These are phyloP conservation scores for Nemoura dubitans DNA, from an alignment of 2,888 invertebrate genomes.

Conservation along the genomic window DNA sequence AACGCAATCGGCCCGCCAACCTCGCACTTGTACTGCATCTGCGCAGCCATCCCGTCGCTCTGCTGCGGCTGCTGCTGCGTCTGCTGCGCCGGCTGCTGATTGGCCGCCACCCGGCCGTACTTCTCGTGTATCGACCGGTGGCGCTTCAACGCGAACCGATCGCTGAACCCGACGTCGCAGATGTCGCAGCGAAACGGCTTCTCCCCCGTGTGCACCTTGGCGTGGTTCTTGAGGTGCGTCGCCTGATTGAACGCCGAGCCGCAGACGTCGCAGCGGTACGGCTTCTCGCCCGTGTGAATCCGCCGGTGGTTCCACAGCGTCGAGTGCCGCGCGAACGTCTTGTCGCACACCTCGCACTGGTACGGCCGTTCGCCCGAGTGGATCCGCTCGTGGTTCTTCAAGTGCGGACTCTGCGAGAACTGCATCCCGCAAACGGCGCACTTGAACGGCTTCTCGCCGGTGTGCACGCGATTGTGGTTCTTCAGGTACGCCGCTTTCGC, in stretches of 20 bases:
- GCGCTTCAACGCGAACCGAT: conserved; percentile 85
- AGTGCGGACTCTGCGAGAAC: conserved; percentile 87
- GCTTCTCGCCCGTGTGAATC: conserved; percentile 89
- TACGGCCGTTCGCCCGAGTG: conserved; percentile 89
- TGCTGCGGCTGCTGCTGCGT: not conserved
- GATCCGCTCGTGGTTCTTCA: conserved; percentile 88
- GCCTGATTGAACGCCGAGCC: conserved; percentile 92
- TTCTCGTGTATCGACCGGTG: conserved; percentile 89
- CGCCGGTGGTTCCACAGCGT: conserved; percentile 89
- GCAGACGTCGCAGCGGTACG: conserved; percentile 85
- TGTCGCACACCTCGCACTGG: conserved; percentile 89
- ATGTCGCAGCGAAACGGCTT: conserved; percentile 86
- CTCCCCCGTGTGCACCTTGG: conserved; percentile 84
- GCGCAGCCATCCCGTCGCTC: conserved; percentile 13
- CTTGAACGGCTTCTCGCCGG: conserved; percentile 70
- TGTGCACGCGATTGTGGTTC: conserved; percentile 88
- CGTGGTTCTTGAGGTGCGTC: conserved; percentile 88
- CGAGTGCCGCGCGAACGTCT: conserved; percentile 87
- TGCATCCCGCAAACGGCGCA: conserved; percentile 91
- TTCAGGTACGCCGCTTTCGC: conserved; percentile 91
- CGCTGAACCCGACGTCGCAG: conserved; percentile 86
- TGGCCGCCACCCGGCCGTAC: conserved; percentile 67
- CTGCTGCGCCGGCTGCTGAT: conserved; percentile 44
- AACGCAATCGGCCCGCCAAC: conserved; percentile 55
- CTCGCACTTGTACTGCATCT: conserved; percentile 54